These are phyloP conservation scores for Petrolisthes cinctipes DNA, from an alignment of 2,888 invertebrate species.

Conservation along the genomic window DNA sequence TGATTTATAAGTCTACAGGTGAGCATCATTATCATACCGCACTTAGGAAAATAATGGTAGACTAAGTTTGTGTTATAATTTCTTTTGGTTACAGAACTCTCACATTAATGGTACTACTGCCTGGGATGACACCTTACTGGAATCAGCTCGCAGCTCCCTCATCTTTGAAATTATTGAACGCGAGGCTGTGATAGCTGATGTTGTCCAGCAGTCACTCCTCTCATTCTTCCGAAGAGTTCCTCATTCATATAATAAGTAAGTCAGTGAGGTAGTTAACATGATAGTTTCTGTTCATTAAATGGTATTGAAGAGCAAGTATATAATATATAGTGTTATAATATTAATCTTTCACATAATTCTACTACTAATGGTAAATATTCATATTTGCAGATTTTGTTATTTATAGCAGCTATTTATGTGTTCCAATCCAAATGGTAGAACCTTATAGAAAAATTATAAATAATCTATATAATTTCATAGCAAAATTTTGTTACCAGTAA, in stretches of 20 bases:
- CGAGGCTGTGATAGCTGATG: constrained; percentile 83
- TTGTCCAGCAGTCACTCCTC: constrained; percentile 80
- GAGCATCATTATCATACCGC: no score
- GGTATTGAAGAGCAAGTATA: no score
- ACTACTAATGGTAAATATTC: no score
- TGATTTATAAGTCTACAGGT: background rate
- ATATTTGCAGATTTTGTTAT: no score
- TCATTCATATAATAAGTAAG: constrained; percentile 78
- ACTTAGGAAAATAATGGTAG: no score
- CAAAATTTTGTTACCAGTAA: background rate
- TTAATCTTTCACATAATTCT: no score
- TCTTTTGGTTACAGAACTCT: constrained; percentile 44
- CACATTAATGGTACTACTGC: constrained; percentile 54
- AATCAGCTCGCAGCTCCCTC: constrained; percentile 87
- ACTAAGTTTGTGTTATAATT: background rate
- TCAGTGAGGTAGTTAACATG: background rate
- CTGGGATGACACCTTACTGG: constrained; percentile 82
- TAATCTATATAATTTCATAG: no score
- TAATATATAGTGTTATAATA: no score
- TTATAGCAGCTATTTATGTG: no score
- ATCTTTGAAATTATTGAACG: constrained; percentile 86
- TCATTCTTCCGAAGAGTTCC: constrained; percentile 72
- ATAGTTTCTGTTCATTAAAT: no score
- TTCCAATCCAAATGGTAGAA: no score
- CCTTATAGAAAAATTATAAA: no score